Base-by-base conservation (phyloP, 2,113 vertebrate genomes). In the Rallus limicola region DNA sequence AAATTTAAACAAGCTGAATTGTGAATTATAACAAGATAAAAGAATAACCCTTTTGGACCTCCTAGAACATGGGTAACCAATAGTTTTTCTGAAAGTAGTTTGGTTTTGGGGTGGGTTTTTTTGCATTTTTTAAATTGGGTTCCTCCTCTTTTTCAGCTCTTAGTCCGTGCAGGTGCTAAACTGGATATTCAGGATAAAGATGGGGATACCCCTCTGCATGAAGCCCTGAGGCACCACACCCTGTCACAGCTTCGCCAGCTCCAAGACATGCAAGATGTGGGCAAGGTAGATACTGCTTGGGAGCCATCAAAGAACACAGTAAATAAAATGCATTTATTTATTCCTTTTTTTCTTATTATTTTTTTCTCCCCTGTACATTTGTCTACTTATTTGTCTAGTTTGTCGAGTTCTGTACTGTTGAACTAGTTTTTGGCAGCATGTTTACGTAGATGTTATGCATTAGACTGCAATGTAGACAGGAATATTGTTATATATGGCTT, bases 241-340 rank as follows among this genome's bases (percentile, higher is more conserved):
- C 97, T 99, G 94, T 99, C 99, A 92, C 99, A 99, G 91, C 98
- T 99, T 70, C 99, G 99, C 55, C 99, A 99, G 38, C 99, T 99
- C 36, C 99, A 99, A 97, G 99, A 99, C 95, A 99, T 99, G 99
- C 99, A 99, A 97, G 99, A 99, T 92, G 99, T 99, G 97, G 99
- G 99, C 97, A 99, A 99, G 97, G 99, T 99, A 71, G 99, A 99
- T 97, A 98, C 98, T 97, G 98, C 99, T 91, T 99, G 99, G 99
- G 99, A 99, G 95, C 99, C 99, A 65, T 99, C 99, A 93, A 99
- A 99, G 98, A 99, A 99, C 98, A 99, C 99, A 93, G 99, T 99
- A 98, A 97, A 97, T 97, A 93, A 95, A 97, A 67, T 88, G 76
- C 89, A 81, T 95, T 95, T 95, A 89, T 82, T 96, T 94, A 93